Evolutionary conservation across 2,113 vertebrate genomes (phyloP), one percentile per base, ranked within the genome.

Genomic region (Passer montanus): DNA sequence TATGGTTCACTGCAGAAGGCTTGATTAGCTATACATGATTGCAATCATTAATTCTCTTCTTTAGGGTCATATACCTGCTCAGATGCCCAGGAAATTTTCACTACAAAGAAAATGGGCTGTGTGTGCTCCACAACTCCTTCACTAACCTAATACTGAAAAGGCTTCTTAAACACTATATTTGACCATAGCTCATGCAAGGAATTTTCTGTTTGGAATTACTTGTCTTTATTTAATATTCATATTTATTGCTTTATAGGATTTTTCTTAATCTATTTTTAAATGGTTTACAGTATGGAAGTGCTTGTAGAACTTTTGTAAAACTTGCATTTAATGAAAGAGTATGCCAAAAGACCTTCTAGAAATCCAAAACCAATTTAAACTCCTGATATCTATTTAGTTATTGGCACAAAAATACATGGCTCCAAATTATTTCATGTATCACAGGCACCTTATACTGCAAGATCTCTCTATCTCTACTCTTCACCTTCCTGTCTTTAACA

Each of bases 1-100:
- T 95, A 95, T 41, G 76, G 84, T 92, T 97, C 56, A 91, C 66
- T 90, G 87, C 66, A 97, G 94, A 96, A 95, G 8, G 46, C 89
- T 95, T 98, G 97, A 98, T 98, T 97, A 98, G 95, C 79, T 91
- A 90, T 46, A 91, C 96, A 84, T 98, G 95, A 98, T 97, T 98
- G 97, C 97, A 97, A 98, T 97, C 96, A 97, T 97, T 97, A 97
- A 98, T 96, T 97, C 67, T 96, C 91, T 94, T 91, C 94, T 98
- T 96, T 84, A 97, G 94, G 97, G 97, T 97, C 96, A 97, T 84
- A 73, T 39, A 56, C 94, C 94, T 96, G 94, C 97, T 97, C 87
- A 93, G 89, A 97, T 80, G 84, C 91, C 89, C 96, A 94, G 72
- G 81, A 95, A 98, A 97, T 74, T 92, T 95, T 94, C 97, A 93